Base-by-base conservation (phyloP, 2,888 invertebrate genomes). In the Halictus ligatus region DNA sequence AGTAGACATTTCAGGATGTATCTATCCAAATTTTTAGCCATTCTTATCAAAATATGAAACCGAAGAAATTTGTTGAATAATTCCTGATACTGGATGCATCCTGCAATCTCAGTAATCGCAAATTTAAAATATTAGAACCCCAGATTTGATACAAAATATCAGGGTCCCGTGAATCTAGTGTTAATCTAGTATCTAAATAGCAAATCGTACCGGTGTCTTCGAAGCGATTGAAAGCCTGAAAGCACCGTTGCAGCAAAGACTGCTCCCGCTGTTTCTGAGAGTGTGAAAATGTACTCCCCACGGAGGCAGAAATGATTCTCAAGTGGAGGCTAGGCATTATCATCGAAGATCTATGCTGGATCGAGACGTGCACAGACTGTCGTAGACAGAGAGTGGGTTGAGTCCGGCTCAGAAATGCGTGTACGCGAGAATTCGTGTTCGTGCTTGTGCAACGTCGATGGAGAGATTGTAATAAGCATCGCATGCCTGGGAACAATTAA, bases 401-500 rank as follows among this genome's bases (percentile, higher is more conserved):
- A 75, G 73, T 76, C 73, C 75, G 69, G 72, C 75, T 83, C 10
- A n/a, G 43, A 71, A 80, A 69, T 75, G 58, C 58, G 79, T 71
- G 29, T 48, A 71, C 60, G 50, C 29, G 86, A 75, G 82, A 85
- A 81, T 77, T 80, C 77, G 76, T 79, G 78, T 86, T 85, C 85
- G 86, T 83, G 83, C 84, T 46, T 72, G 72, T 76, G 43, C 80
- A 71, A 76, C 85, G 83, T 80, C 82, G 87, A 87, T 78, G 83
- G 78, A 79, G 86, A 81, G 86, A 87, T 87, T 86, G 83, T 83
- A 83, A 83, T 81, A 76, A 77, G 81, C 80, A 79, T 87, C 75
- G 87, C 87, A 87, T 86, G 87, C 69, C 48, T 64, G n/a, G 75
- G 81, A 86, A 87, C 87, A 86, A 87, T 87, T 87, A 87, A 87